Conservation (phyloP, 2,113 vertebrate species). For the Bos javanicus region DNA sequence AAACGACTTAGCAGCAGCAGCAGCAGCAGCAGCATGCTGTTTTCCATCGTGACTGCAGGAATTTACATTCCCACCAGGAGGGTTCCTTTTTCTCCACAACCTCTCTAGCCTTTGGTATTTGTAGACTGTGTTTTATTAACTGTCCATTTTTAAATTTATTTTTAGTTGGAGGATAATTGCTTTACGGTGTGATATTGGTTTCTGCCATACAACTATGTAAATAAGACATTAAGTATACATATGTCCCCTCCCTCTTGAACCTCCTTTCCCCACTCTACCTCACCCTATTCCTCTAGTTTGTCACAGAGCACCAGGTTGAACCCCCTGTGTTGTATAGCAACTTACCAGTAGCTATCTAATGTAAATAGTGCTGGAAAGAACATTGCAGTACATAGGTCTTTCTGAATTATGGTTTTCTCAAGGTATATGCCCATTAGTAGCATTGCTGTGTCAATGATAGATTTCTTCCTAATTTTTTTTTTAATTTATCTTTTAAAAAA, state of each 20-base stretch:
- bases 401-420: not conserved
- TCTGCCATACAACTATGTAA: not conserved
- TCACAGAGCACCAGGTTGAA: not conserved
- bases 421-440: not conserved
- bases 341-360: not conserved
- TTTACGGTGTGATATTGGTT: not conserved
- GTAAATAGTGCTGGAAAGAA: not conserved
- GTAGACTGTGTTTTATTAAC: not conserved
- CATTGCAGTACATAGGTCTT: not conserved
- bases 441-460: not conserved
- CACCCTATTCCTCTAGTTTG: not conserved
- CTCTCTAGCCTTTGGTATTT: not conserved
- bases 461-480: not conserved
- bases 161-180: not conserved
- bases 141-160: not conserved
- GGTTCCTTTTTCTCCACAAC: not conserved
- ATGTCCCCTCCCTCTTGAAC: not conserved
- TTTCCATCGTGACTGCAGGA: not conserved
- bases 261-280: not conserved
- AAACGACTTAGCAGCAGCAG: no score
- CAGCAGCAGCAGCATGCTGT: not conserved
- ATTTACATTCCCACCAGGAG: not conserved
- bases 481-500: not conserved
- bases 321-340: not conserved
- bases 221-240: not conserved